These are phyloP conservation scores for Caenorhabditis brenneri DNA, from an alignment of 1,140 invertebrate genomes.

Conservation along the genomic window DNA sequence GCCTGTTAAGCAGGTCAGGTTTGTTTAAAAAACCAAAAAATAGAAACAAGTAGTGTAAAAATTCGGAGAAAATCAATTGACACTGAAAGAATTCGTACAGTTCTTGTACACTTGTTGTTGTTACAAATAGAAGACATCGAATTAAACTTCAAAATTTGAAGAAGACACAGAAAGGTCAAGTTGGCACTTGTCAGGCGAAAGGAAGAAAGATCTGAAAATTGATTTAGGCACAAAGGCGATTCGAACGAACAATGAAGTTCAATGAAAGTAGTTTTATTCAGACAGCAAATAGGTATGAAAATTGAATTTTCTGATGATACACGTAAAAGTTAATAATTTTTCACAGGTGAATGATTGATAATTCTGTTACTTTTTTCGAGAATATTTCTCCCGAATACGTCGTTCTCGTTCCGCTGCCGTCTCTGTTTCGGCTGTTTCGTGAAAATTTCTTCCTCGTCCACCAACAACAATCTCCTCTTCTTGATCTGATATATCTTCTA, in stretches of 20 bases:
- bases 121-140: background rate
- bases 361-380: background rate
- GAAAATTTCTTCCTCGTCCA: background rate
- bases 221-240: no score
- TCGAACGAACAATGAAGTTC: background rate
- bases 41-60: slow-evolving; percentile 7
- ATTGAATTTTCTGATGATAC: background rate
- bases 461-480: background rate
- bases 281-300: background rate
- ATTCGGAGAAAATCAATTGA: slow-evolving; percentile 8
- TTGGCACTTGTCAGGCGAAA: background rate
- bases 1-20: background rate
- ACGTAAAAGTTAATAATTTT: background rate
- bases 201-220: background rate
- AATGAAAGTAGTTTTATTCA: background rate
- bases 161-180: slow-evolving; percentile 2
- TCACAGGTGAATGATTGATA: background rate
- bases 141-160: background rate
- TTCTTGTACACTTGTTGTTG: slow-evolving; percentile 15
- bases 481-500: background rate
- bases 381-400: slow-evolving; percentile 8
- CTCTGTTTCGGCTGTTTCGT: background rate
- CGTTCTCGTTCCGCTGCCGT: slow-evolving; percentile 4
- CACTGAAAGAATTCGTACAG: background rate
- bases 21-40: background rate